Percentiles rank a stretch among this genome's conserved stretches.
phyloP scores from a whole-genome alignment of 1,140 invertebrate species.

The Drosophila bocqueti region DNA sequence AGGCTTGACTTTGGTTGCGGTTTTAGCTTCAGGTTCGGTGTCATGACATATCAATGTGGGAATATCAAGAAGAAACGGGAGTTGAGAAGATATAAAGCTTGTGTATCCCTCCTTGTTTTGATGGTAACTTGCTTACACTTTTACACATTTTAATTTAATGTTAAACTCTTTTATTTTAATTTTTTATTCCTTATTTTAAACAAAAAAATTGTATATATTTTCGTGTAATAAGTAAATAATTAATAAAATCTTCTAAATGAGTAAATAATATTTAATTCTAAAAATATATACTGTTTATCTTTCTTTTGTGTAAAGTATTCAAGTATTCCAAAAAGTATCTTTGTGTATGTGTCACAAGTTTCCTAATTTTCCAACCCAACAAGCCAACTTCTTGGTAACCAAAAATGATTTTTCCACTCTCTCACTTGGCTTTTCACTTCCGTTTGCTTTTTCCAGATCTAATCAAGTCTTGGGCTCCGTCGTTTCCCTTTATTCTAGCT shows the following conservation, averaged over 20 bases:
- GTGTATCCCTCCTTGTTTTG: neutral
- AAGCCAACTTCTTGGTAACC: constrained; percentile 1
- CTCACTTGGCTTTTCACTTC: constrained; percentile 7
- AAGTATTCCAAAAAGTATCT: no score
- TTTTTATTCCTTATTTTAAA: no score
- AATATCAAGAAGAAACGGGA: neutral
- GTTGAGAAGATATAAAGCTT: neutral
- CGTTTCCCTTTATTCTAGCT: constrained; percentile 8
- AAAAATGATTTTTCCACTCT: constrained; percentile 2
- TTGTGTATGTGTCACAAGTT: constrained; percentile 3
- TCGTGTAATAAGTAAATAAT: no score
- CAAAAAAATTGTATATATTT: no score
- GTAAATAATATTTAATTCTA: neutral
- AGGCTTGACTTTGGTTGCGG: constrained; percentile 1
- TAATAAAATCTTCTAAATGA: neutral
- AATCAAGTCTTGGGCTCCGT: constrained; percentile 18
- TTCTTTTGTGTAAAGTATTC: no score
- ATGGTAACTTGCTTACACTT: neutral
- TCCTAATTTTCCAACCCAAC: constrained; percentile 4
- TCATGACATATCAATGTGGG: constrained; percentile 24
- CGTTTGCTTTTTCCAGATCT: constrained; percentile 2
- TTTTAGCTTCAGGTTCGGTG: constrained; percentile 22
- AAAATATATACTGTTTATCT: neutral
- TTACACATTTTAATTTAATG: no score
- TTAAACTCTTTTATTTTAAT: no score